Conservation (phyloP, 2,888 invertebrate species). For the Heliconius ethilla region DNA sequence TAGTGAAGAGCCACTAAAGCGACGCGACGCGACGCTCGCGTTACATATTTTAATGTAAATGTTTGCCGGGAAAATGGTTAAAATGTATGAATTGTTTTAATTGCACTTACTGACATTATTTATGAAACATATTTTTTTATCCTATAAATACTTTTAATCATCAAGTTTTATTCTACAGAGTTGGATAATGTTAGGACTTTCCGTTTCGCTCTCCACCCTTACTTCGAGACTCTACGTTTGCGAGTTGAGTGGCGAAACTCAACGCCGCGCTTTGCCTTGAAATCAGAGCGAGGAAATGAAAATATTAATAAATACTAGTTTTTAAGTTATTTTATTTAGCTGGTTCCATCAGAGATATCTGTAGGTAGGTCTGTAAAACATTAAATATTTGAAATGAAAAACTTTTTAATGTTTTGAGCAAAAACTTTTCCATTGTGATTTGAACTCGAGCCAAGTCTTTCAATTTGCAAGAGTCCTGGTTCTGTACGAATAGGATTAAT, state of each 20-base stretch:
- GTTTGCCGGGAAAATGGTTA: neutral
- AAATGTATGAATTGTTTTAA: conserved; percentile 11
- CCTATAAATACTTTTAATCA: too few species aligned
- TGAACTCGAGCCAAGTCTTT: conserved; percentile 41
- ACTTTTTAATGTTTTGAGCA: conserved; percentile 26
- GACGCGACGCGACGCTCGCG: neutral
- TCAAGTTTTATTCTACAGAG: too few species aligned
- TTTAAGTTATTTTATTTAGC: too few species aligned
- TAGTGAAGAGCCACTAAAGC: conserved; percentile 1
- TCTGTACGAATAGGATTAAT: conserved; percentile 31
- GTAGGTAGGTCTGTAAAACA: conserved; percentile 7
- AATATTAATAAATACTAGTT: too few species aligned
- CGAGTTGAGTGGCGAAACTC: neutral
- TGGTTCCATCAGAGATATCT: neutral
- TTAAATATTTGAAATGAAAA: conserved; percentile 30
- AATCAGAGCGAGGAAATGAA: too few species aligned
- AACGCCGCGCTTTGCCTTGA: neutral
- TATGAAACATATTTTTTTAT: neutral
- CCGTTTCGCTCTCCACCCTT: neutral
- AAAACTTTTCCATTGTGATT: conserved; percentile 38
- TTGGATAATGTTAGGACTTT: neutral
- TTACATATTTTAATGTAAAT: neutral
- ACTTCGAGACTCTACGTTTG: neutral
- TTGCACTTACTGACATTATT: neutral
- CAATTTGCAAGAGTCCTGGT: conserved; percentile 39